Conservation (phyloP, 2,888 invertebrate genomes). For the Ptychoptera contaminata region DNA sequence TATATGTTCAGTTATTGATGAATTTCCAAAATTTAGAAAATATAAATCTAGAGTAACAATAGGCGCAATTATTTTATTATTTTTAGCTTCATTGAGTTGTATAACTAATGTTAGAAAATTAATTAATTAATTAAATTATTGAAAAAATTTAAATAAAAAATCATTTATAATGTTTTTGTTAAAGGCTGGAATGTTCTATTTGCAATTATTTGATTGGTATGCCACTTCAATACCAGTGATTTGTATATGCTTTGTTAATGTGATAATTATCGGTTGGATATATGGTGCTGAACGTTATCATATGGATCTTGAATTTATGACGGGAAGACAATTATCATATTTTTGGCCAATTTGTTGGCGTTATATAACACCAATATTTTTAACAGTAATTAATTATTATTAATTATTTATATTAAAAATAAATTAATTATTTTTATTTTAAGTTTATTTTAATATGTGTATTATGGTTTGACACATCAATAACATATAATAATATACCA, state of each 20-base stretch:
- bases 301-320: too few relatives aligned
- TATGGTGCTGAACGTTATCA: too few relatives aligned
- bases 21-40: slow-evolving; percentile 41
- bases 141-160: too few relatives aligned
- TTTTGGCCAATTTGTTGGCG: too few relatives aligned
- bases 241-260: too few relatives aligned
- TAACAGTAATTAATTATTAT: too few relatives aligned
- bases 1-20: slow-evolving; percentile 59
- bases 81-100: slow-evolving; percentile 49
- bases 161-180: too few relatives aligned
- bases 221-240: slow-evolving; percentile 55
- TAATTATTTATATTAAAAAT: too few relatives aligned
- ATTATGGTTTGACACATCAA: slow-evolving; percentile 39
- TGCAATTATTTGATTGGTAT: slow-evolving; percentile 73
- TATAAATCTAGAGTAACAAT: slow-evolving; percentile 46
- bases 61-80: slow-evolving; percentile 42
- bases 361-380: too few relatives aligned
- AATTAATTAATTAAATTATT: slow-evolving; percentile 6
- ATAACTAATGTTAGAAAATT: slow-evolving; percentile 50
- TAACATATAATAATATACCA: slow-evolving; percentile 32
- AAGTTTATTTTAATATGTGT: slow-evolving; percentile 51
- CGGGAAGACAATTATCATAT: too few relatives aligned
- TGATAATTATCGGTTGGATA: too few relatives aligned
- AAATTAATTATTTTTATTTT: slow-evolving; percentile 14
- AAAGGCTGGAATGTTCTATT: slow-evolving; percentile 76